A percentile compares a stretch with the other conserved stretches of the same genome.
These are phyloP conservation scores for Smittia aterrima DNA, from an alignment of 2,888 invertebrate genomes.

Conservation along the genomic window DNA sequence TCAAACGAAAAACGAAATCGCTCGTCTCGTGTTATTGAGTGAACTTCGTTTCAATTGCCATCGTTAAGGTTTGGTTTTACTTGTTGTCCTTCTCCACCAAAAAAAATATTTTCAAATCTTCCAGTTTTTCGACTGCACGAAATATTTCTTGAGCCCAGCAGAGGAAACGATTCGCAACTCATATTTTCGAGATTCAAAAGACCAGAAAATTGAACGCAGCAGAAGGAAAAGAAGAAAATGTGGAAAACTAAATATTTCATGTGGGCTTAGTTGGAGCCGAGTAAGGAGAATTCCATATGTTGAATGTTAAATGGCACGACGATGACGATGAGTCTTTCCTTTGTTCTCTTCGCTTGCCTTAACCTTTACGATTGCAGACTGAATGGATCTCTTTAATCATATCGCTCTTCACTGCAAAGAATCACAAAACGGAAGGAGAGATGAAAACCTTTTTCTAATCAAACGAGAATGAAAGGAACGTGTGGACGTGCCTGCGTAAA, in stretches of 20 bases:
- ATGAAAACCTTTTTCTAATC: slow-evolving; percentile 9
- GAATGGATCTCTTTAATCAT: slow-evolving; percentile 13
- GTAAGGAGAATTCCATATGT: too few species aligned
- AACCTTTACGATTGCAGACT: not conserved
- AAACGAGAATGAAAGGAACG: not conserved
- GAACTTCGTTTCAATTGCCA: too few species aligned
- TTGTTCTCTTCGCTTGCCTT: not conserved
- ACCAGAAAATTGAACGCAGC: not conserved
- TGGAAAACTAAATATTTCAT: slow-evolving; percentile 11
- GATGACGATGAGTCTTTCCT: slow-evolving; percentile 9
- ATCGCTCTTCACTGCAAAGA: not conserved
- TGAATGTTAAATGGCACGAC: slow-evolving; percentile 13
- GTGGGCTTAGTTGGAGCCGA: not conserved
- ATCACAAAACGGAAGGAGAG: not conserved
- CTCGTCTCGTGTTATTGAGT: too few species aligned
- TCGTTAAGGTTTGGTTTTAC: too few species aligned
- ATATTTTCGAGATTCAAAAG: not conserved
- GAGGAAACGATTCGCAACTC: not conserved
- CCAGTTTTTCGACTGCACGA: too few species aligned
- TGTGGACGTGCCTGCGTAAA: not conserved
- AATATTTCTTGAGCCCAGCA: not conserved
- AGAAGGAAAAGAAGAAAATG: not conserved
- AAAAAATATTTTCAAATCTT: too few species aligned
- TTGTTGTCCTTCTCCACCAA: too few species aligned
- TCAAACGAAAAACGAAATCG: too few species aligned